Percentiles rank a stretch among this genome's conserved stretches.
Evolutionary conservation across 2,113 vertebrate species (phyloP).

Genomic region (Heliornis fulica): DNA sequence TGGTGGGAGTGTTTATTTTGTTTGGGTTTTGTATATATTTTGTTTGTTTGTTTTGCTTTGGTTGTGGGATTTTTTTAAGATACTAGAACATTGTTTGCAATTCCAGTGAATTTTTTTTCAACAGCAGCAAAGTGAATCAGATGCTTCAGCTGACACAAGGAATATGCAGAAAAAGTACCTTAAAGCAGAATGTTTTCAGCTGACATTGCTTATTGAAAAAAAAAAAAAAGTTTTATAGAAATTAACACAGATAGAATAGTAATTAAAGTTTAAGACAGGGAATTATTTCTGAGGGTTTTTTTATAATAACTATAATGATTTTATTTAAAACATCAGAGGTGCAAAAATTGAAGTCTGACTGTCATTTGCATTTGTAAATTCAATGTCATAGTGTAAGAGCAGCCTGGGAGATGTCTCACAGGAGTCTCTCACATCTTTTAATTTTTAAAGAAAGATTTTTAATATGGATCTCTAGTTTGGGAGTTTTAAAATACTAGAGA

Average conservation of each 20-base stretch:
- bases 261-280: not conserved
- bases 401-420: not conserved
- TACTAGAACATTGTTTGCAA: not conserved
- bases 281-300: not conserved
- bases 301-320: not conserved
- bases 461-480: not conserved
- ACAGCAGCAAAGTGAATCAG: not conserved
- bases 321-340: not conserved
- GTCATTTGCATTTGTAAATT: not conserved
- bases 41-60: not conserved
- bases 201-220: not conserved
- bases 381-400: not conserved
- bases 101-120: not conserved
- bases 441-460: not conserved
- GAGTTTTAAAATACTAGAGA: not conserved
- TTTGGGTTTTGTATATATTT: too few species aligned
- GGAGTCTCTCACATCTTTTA: fast-evolving
- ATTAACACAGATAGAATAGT: not conserved
- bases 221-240: not conserved
- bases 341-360: not conserved
- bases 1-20: too few species aligned
- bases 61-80: not conserved
- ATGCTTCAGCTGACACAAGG: not conserved
- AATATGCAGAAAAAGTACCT: not conserved
- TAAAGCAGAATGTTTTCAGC: not conserved